Evolutionary conservation across 2,113 vertebrate genomes (phyloP), one percentile per base, ranked within the genome.

Genomic region (Ginglymostoma cirratum): DNA sequence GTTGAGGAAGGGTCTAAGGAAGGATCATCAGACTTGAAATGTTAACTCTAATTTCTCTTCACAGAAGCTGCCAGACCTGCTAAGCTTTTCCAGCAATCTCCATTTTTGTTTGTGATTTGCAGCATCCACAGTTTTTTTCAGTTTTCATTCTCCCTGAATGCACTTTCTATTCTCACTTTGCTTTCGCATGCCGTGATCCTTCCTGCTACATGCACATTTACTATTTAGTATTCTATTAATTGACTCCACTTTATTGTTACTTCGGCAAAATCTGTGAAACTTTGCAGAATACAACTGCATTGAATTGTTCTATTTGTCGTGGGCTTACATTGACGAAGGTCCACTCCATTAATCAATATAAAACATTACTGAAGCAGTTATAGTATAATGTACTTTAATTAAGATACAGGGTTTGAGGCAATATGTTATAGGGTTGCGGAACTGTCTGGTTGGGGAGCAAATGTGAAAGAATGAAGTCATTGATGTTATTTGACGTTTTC

Each of bases 401-500:
- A 98, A 98, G 97, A 97, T 96, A 96, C 97, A 97, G 96, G 97
- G 97, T 96, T 97, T 97, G 97, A 97, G 97, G 97, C 97, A 97
- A 96, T 96, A 97, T 97, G 97, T 97, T 98, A 96, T 98, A 97
- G 97, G 98, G 97, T 97, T 97, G 97, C 95, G 52, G 67, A 24
- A 96, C 96, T 96, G 97, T 97, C 97, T 97, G 96, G 96, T 97
- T 96, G 96, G 69, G 96, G 96, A 96, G 96, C 96, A 97, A 97
- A 96, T 97, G 96, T 97, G 97, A 97, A 98, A 97, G 96, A 97
- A 97, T 97, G 97, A 97, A 97, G 97, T 66, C 96, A 95, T 96
- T 98, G 97, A 98, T 98, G 97, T 96, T 96, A 98, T 97, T 97
- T 97, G 97, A 98, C 96, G 94, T 97, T 98, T 98, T 97, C 95